These are phyloP conservation scores for Pterostichus madidus DNA, from an alignment of 2,888 invertebrate genomes.

Conservation along the genomic window DNA sequence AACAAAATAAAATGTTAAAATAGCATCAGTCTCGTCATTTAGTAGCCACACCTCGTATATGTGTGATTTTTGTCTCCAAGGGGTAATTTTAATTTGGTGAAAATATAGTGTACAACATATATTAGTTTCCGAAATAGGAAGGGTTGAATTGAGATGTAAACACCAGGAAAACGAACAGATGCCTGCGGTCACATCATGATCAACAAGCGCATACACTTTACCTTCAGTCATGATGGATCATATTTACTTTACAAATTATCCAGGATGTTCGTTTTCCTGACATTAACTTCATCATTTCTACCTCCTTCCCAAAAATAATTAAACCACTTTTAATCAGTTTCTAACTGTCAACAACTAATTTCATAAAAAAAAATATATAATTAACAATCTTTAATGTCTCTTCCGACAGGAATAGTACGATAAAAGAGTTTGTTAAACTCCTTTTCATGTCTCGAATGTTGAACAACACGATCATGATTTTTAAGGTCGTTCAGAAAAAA, in stretches of 20 bases:
- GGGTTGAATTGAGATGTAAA: no score
- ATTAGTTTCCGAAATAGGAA: no score
- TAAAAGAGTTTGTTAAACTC: not conserved
- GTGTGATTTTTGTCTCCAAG: no score
- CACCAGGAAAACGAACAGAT: no score
- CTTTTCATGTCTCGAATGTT: not conserved
- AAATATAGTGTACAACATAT: no score
- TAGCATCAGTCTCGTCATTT: no score
- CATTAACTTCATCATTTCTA: no score
- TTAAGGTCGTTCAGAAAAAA: conserved; percentile 13
- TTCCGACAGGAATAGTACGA: not conserved
- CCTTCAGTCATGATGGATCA: conserved; percentile 1
- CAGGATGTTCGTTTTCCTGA: no score
- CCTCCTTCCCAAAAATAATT: not conserved
- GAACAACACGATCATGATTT: conserved; percentile 15
- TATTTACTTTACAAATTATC: conserved; percentile 20
- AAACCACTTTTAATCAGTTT: not conserved
- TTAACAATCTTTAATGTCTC: not conserved
- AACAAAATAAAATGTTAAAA: no score
- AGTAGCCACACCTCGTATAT: no score
- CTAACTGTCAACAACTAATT: not conserved
- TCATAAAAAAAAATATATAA: not conserved
- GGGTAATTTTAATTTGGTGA: no score
- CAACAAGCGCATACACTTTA: not conserved
- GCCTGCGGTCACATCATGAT: no score